A percentile compares a stretch with the other conserved stretches of the same genome.
phyloP scores from a whole-genome alignment of 2,797 vertebrate genomes.

The Mus spretus region DNA sequence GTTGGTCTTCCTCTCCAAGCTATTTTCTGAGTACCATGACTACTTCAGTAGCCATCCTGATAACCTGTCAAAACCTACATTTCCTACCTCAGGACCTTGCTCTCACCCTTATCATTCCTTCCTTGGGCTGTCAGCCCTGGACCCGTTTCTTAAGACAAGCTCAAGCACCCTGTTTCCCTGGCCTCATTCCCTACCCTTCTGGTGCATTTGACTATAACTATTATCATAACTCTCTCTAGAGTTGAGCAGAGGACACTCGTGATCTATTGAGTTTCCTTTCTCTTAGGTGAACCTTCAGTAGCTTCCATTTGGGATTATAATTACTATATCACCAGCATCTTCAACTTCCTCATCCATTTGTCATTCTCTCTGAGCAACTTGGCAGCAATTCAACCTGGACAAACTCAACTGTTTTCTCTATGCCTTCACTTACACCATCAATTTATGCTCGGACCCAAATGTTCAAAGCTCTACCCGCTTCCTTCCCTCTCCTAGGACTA shows the following conservation, averaged over 20 bases:
- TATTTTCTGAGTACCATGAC: neutral
- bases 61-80: neutral
- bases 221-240: neutral
- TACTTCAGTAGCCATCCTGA: neutral
- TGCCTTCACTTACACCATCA: neutral
- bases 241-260: neutral
- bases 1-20: neutral
- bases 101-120: neutral
- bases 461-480: neutral
- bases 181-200: neutral
- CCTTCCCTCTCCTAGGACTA: neutral
- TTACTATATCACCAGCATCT: neutral
- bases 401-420: neutral
- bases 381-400: neutral
- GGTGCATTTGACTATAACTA: neutral
- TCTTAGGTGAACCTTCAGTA: neutral
- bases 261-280: neutral
- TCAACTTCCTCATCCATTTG: neutral
- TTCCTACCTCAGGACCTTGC: neutral
- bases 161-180: neutral
- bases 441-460: neutral
- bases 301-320: neutral
- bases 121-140: neutral
- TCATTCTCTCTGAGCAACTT: neutral
- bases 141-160: neutral